These are phyloP conservation scores for Ctenopoma multispine DNA, from an alignment of 2,797 vertebrate species.

Conservation along the genomic window DNA sequence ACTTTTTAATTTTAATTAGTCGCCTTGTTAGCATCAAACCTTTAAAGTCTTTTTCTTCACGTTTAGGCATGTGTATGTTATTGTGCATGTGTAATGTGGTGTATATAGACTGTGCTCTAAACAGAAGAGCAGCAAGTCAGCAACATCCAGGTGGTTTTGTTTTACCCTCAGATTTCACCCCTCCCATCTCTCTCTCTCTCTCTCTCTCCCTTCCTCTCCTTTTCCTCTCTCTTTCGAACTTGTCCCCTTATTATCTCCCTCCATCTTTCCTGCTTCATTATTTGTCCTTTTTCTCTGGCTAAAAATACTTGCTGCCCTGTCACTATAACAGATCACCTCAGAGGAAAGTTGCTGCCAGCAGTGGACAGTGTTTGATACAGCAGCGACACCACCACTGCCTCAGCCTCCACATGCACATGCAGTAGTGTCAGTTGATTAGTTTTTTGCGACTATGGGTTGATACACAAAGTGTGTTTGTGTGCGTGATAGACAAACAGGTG, in stretches of 20 bases:
- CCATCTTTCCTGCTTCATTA: constrained; percentile 73
- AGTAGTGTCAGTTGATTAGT: constrained; percentile 55
- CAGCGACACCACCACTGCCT: constrained; percentile 33
- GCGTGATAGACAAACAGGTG: constrained; percentile 64
- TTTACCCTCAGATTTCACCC: constrained; percentile 69
- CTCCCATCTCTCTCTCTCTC: constrained; percentile 15
- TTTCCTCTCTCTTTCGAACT: constrained; percentile 15
- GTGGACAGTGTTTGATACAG: constrained; percentile 70
- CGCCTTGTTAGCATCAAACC: constrained; percentile 11
- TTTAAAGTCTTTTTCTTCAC: constrained; percentile 1
- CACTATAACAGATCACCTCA: constrained; percentile 80
- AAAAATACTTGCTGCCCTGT: constrained; percentile 82
- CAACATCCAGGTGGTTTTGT: constrained; percentile 78
- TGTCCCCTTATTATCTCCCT: constrained; percentile 65
- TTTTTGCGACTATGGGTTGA: constrained; percentile 42
- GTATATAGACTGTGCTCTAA: constrained; percentile 65
- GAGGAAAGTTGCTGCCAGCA: constrained; percentile 73
- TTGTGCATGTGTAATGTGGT: constrained; percentile 41
- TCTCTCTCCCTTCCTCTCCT: constrained; percentile 12
- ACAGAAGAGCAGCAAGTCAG: constrained; percentile 74
- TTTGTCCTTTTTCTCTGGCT: constrained; percentile 78
- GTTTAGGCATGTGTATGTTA: constrained; percentile 28
- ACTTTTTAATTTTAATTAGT: background rate
- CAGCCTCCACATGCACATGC: constrained; percentile 9
- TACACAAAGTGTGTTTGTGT: constrained; percentile 56